Percentiles rank a stretch among this genome's conserved stretches.
These are phyloP conservation scores for Anabas testudineus DNA, from an alignment of 2,797 vertebrate species.

Conservation along the genomic window DNA sequence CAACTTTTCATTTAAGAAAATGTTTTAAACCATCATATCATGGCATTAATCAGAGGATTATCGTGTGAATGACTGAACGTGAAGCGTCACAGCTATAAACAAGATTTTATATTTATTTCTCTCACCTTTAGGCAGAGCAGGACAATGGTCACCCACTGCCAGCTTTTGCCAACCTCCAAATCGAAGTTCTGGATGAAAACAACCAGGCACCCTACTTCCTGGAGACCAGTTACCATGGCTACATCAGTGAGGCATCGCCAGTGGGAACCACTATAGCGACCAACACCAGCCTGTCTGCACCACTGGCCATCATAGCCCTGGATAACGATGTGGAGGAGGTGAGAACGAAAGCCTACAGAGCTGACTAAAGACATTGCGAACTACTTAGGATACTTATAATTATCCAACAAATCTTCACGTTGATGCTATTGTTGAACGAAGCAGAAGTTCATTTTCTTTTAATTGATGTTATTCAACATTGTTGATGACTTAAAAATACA, in stretches of 20 bases:
- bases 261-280: slow-evolving; percentile 92
- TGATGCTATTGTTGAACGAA: neutral
- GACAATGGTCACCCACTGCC: slow-evolving; percentile 98
- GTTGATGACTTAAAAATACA: neutral
- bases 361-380: neutral
- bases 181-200: slow-evolving; percentile 96
- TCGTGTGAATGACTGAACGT: slow-evolving; percentile 5
- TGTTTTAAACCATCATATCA: too few species aligned
- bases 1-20: too few species aligned
- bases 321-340: slow-evolving; percentile 98
- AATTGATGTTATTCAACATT: neutral
- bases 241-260: slow-evolving; percentile 91
- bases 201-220: slow-evolving; percentile 97
- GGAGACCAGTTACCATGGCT: slow-evolving; percentile 89
- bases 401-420: neutral
- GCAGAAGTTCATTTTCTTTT: neutral
- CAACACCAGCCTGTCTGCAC: slow-evolving; percentile 85
- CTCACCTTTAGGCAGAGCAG: slow-evolving; percentile 91
- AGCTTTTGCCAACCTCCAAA: slow-evolving; percentile 93
- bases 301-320: slow-evolving; percentile 89
- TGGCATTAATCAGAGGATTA: too few species aligned
- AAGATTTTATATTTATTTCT: slow-evolving; percentile 4
- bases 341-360: slow-evolving; percentile 31
- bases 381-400: neutral
- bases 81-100: slow-evolving; percentile 11